Evolutionary conservation across 2,888 invertebrate genomes (phyloP), one percentile per base, ranked within the genome.

Genomic region (Phyllotreta cruciferae): DNA sequence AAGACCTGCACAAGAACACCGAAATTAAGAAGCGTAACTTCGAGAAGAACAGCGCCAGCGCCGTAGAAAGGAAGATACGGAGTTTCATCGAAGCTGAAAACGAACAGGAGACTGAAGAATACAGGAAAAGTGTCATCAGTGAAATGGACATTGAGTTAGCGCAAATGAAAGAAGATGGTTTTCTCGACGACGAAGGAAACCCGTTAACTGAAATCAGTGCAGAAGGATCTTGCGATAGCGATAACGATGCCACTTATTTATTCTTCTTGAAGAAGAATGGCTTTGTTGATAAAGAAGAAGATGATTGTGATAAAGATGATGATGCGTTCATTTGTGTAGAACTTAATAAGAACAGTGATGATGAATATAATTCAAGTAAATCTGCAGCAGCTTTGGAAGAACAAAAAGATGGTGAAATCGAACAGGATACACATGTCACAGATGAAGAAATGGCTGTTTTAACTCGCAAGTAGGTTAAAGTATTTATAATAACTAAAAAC

Each of bases 131-230:
- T 47, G 38, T 72, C 10, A 64, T 71, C 7, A 24, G 47, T 8
- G 66, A 70, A 63, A 70, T 74, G 62, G 73, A 74, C 57, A 41
- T 60, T 6, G 68, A 68, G 56, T 8, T 71, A n/a, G 70, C 68
- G 34, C 64, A 73, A 45, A 72, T 73, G 73, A 64, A 60, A 58
- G 54, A 55, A 8, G 72, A 73, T 54, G 72, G 73, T 0, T 71
- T 70, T 35, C 39, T 68, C 6, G 73, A 72, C 39, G 69, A 70
- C 0, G 53, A 64, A 8, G 69, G 55, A 37, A 60, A 62, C 56
- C 3, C 39, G n/a, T 8, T 42, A 1, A 14, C 24, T 6, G 37
- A 13, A 6, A 38, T 6, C 44, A 10, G 4, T 24, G 24, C 24
- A 24, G 24, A 24, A 24, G 24, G 4, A 24, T 24, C 24, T 24